Evolutionary conservation across 2,113 vertebrate species (phyloP), one percentile per base, ranked within the genome.

Genomic region (Noctilio leporinus): DNA sequence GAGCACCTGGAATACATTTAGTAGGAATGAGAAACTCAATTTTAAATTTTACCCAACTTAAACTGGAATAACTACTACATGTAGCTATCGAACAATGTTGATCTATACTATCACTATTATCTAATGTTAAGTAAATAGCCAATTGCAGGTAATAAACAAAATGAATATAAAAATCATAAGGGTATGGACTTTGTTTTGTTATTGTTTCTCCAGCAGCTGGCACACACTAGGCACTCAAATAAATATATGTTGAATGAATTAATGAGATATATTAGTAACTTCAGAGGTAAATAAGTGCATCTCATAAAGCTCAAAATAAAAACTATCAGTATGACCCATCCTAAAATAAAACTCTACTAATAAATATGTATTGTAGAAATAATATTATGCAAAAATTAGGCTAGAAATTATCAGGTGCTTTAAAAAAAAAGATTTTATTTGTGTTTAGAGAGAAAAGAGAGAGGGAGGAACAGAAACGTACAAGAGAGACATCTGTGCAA

Each of bases 341-440:
- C 16, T 15, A 72, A 96, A 94, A 64, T 72, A 90, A 90, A 95
- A 78, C 45, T 59, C 78, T 89, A 73, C 53, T 88, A 77, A 94
- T 26, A 94, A 93, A 69, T 57, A 78, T 4, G 64, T 57, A 78
- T 4, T 84, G 14, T 81, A 35, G 49, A 77, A 73, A 80, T 11
- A 86, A 77, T 83, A 86, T 65, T 16, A 28, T 64, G 33, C 20
- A 40, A 88, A 87, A 88, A 49, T 76, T 15, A 49, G 35, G 53
- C 22, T 88, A 82, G 59, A 77, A 89, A 88, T 59, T 65, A 8
- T 72, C 47, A 22, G 59, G 4, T 24, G 43, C 24, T 91, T 62
- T 84, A n/a, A n/a, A n/a, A n/a, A n/a, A n/a, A n/a, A n/a, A n/a
- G n/a, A n/a, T n/a, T n/a, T n/a, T n/a, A n/a, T n/a, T n/a, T n/a